Base-by-base conservation (phyloP, 2,113 vertebrate species). In the Ursus arctos region DNA sequence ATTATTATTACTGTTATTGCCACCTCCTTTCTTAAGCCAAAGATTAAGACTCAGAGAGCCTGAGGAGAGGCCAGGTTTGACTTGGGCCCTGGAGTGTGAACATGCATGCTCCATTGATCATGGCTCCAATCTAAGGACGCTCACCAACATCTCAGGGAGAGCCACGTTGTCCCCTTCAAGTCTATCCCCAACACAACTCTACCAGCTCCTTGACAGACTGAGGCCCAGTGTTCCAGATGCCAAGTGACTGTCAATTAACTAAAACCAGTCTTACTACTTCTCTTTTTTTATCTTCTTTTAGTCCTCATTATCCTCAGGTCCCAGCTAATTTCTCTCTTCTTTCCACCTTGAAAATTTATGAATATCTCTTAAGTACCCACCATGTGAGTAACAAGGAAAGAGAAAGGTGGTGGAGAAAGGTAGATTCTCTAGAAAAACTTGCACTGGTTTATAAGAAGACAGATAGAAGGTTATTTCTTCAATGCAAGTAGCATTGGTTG, bases 11-110 rank as follows among this genome's bases (percentile, higher is more conserved):
- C 47, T n/a, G 71, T 92, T 72, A 79, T 55, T 92, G 26, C 10
- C 31, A 72, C 55, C 24, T 90, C 49, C 16, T 67, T 82, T 97
- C 59, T 85, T 74, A 96, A 91, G 33, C 36, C 53, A 47, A 96
- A 95, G 10, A 21, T 21, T 36, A 5, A 94, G 51, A n/a, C 14
- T 31, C 49, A 82, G 16, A 69, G 55, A 49, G 31, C 6, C n/a
- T 69, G 33, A 61, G 2, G 55, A 49, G 4, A 79, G 7, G 31
- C 40, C 43, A 85, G 14, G 19, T 36, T 84, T 74, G 40, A 83
- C 24, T 33, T 26, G 1, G 71, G 28, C 55, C 83, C 22, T 89
- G 6, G 4, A 26, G 8, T 4, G 0, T 53, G 53, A 86, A 26
- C 33, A 67, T 31, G 2, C 40, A 12, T 2, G 2, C 26, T 72